Conservation (phyloP, 2,113 vertebrate species). For the Daphoenositta chrysoptera region DNA sequence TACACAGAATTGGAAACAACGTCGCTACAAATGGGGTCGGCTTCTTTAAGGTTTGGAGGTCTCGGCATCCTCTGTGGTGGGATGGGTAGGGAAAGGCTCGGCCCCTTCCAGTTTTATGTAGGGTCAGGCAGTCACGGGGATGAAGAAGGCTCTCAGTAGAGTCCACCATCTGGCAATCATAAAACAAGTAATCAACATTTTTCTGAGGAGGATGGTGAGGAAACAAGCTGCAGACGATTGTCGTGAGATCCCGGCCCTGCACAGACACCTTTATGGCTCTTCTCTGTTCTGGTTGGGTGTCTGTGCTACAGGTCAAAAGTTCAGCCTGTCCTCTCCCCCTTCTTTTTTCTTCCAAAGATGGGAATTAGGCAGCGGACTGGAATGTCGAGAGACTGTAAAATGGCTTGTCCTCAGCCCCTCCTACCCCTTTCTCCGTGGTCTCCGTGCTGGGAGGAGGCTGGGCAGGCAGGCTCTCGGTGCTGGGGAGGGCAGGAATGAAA, state of each 20-base stretch:
- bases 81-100: neutral
- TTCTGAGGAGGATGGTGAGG: constrained; percentile 61
- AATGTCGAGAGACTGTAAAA: constrained; percentile 58
- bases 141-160: constrained; percentile 48
- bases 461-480: neutral
- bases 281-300: constrained; percentile 48
- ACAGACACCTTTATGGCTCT: constrained; percentile 66
- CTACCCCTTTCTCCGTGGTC: neutral
- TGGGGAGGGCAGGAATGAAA: neutral
- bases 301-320: constrained; percentile 77
- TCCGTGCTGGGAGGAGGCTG: neutral
- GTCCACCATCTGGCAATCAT: constrained; percentile 88
- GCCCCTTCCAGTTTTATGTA: constrained; percentile 62
- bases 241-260: constrained; percentile 24
- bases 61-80: neutral
- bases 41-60: neutral
- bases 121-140: constrained; percentile 72
- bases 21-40: neutral
- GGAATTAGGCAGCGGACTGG: constrained; percentile 48
- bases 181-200: constrained; percentile 82
- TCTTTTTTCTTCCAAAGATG: constrained; percentile 45
- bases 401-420: constrained; percentile 2
- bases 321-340: constrained; percentile 57
- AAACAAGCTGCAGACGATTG: constrained; percentile 64
- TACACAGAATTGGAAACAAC: neutral